Evolutionary conservation across 1,140 invertebrate genomes (phyloP).

Genomic region (Heliconius himera): DNA sequence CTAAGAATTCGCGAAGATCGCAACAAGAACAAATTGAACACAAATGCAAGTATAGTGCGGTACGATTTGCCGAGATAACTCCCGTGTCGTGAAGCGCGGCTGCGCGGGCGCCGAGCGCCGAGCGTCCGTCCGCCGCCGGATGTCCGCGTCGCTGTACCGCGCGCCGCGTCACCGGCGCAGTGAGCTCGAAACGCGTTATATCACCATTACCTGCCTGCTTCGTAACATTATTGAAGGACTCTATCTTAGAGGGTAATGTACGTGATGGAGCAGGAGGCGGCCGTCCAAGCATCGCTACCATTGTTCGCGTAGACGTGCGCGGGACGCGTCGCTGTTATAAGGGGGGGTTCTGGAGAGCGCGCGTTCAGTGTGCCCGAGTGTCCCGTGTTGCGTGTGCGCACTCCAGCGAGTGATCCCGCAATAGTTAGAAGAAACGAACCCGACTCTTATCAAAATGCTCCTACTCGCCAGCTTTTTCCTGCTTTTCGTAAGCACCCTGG

Average conservation of each 20-base stretch:
- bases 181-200: conserved; percentile 26
- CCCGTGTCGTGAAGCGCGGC: conserved; percentile 65
- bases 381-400: conserved; percentile 77
- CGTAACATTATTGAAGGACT: conserved; percentile 24
- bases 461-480: conserved; percentile 68
- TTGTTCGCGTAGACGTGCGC: conserved; percentile 60
- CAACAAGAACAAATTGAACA: conserved; percentile 80
- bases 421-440: conserved; percentile 47
- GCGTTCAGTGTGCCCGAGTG: conserved; percentile 77
- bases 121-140: conserved; percentile 66
- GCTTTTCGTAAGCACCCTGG: conserved; percentile 70
- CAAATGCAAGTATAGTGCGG: conserved; percentile 74
- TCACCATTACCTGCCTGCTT: conserved; percentile 51
- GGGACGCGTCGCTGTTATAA: conserved; percentile 78
- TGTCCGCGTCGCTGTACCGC: conserved; percentile 55
- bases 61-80: conserved; percentile 79
- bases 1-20: conserved; percentile 76
- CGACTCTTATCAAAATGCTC: conserved; percentile 59
- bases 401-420: conserved; percentile 57
- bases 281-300: conserved; percentile 51
- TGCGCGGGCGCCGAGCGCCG: conserved; percentile 62
- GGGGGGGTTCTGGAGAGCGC: conserved; percentile 73
- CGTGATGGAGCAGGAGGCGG: conserved; percentile 36
- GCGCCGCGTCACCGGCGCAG: conserved; percentile 16
- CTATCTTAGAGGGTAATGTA: conserved; percentile 55